Percentiles rank a stretch among this genome's conserved stretches.
phyloP scores from a whole-genome alignment of 2,888 invertebrate genomes.

The Desoria tigrina region DNA sequence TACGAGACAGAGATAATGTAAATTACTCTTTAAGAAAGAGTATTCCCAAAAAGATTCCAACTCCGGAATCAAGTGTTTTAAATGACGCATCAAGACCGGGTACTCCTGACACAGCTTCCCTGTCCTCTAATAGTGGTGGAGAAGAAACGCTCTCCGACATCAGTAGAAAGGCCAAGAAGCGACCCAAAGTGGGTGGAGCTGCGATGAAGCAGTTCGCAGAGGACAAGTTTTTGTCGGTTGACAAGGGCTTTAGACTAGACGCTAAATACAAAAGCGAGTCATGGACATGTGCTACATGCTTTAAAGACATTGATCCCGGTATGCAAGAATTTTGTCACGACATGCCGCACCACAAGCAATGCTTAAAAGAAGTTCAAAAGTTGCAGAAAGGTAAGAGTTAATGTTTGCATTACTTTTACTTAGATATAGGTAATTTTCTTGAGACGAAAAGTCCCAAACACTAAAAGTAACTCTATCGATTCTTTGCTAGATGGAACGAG shows the following conservation, averaged over 20 bases:
- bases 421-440: neutral
- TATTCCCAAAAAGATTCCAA: no score
- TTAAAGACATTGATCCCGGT: constrained; percentile 11
- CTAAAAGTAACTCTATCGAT: constrained; percentile 4
- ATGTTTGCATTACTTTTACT: neutral
- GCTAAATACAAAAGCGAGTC: neutral
- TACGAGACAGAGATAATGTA: no score
- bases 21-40: no score
- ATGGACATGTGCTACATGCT: constrained; percentile 22
- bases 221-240: constrained; percentile 6
- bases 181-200: constrained; percentile 15
- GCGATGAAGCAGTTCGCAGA: constrained; percentile 10
- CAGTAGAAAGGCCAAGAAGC: constrained; percentile 7
- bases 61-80: no score
- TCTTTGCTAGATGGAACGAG: constrained; percentile 7
- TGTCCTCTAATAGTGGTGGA: neutral
- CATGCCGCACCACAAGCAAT: constrained; percentile 40
- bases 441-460: neutral
- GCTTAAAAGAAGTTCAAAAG: constrained; percentile 17
- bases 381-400: constrained; percentile 23
- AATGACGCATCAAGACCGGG: no score
- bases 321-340: constrained; percentile 39
- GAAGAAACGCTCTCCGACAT: constrained; percentile 14
- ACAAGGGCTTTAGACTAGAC: constrained; percentile 2
- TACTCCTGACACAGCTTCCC: no score